Evolutionary conservation across 2,888 invertebrate species (phyloP), one percentile per base, ranked within the genome.

Genomic region (Pammene aurita): DNA sequence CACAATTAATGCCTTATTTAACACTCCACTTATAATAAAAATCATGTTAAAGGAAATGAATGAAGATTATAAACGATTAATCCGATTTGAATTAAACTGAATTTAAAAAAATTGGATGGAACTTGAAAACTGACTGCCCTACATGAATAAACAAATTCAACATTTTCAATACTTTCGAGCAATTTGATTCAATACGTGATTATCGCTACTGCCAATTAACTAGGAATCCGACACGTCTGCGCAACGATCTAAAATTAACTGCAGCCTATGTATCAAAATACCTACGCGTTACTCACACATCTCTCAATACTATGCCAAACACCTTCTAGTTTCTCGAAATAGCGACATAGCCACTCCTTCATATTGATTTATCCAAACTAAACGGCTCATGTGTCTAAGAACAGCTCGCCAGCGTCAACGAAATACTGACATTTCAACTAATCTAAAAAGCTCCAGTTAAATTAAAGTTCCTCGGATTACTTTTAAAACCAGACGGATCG

Each of bases 221-320:
- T 82, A 89, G 87, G 91, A 91, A 90, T 91, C 89, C 90, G 85
- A 89, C 91, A 87, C 90, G 92, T 89, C 91, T 89, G 92, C 91
- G 91, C 90, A 87, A 88, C 90, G 87, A 91, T 92, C 92, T 92
- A 92, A 92, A 92, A 90, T 92, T 92, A 92, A 90, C 92, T 89
- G 90, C 89, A 91, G 90, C 89, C 90, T 86, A 92, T 92, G 92
- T 91, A 92, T 92, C 92, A 92, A 92, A 92, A 92, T 92, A 92
- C 88, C 88, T 87, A 87, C 89, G 87, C 88, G 90, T 89, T 89
- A 90, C 90, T 88, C 89, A 89, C 87, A 85, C 90, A 91, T 92
- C 90, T 92, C 89, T 91, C 91, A 91, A 90, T 92, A 92, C 85
- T 89, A 92, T 90, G 91, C 91, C 92, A 88, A 92, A 92, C 92